A percentile compares a stretch with the other conserved stretches of the same genome.
Evolutionary conservation across 2,888 invertebrate genomes (phyloP).

Genomic region (Leptinotarsa peninsularis): DNA sequence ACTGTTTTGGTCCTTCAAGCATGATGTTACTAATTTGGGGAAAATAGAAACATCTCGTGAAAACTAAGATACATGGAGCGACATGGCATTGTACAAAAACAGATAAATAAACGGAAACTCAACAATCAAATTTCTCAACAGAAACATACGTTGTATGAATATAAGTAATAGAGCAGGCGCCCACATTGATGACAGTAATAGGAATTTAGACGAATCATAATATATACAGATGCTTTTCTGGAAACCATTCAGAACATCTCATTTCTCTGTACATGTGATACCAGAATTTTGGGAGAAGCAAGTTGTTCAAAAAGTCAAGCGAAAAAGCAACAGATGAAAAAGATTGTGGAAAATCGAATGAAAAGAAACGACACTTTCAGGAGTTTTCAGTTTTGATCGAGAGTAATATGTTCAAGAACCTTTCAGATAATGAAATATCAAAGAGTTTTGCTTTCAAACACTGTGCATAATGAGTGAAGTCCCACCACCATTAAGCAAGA

Average conservation of each 20-base stretch:
- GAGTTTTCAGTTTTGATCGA: neutral
- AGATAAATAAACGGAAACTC: conserved; percentile 39
- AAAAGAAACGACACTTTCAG: too few species aligned
- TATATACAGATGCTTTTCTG: neutral
- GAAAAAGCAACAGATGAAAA: conserved; percentile 2
- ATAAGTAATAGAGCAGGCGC: conserved; percentile 20
- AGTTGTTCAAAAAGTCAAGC: neutral
- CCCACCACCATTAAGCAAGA: conserved; percentile 47
- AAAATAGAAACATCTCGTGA: neutral
- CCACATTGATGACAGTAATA: conserved; percentile 13
- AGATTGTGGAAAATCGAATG: neutral
- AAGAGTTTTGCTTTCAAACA: neutral
- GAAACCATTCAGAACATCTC: neutral
- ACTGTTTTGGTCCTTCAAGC: conserved; percentile 22
- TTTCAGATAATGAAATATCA: neutral
- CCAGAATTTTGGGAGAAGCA: neutral
- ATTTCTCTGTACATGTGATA: neutral
- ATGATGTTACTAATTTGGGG: conserved; percentile 31
- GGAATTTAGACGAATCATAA: neutral
- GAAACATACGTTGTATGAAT: conserved; percentile 26
- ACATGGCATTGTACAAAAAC: conserved; percentile 37
- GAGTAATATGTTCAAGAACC: neutral
- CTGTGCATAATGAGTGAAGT: neutral
- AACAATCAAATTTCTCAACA: conserved; percentile 40
- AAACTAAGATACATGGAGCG: neutral